phyloP scores from a whole-genome alignment of 23 tunicate species.

The Oikopleura dioica region DNA sequence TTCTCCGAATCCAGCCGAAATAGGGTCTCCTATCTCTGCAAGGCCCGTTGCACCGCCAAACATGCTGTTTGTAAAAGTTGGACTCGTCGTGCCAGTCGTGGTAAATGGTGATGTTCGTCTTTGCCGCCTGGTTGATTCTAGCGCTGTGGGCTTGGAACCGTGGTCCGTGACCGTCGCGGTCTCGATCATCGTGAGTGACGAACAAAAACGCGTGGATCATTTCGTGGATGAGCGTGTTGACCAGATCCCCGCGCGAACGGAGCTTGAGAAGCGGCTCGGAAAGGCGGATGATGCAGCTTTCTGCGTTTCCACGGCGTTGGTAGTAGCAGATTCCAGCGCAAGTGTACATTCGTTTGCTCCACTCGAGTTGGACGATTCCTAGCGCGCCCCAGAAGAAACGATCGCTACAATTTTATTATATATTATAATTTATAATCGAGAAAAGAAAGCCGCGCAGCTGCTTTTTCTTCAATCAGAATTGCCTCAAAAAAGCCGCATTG shows the following conservation, averaged over 20 bases:
- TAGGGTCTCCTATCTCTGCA: slow-evolving; percentile 46
- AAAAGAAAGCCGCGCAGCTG: too few species aligned
- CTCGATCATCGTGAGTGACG: slow-evolving; percentile 68
- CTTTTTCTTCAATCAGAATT: too few species aligned
- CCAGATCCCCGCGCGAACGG: slow-evolving; percentile 69
- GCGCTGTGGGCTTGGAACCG: slow-evolving; percentile 62
- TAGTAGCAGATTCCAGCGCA: slow-evolving; percentile 96
- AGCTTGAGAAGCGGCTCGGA: slow-evolving; percentile 59
- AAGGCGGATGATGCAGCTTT: slow-evolving; percentile 38
- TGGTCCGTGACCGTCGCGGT: slow-evolving; percentile 85
- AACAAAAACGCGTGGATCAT: slow-evolving; percentile 94
- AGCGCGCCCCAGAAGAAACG: slow-evolving; percentile 45
- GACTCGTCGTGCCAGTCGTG: slow-evolving; percentile 92
- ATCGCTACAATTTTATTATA: too few species aligned
- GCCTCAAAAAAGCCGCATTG: too few species aligned
- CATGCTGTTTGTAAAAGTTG: slow-evolving; percentile 40
- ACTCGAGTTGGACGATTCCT: slow-evolving; percentile 49
- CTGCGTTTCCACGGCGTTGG: slow-evolving; percentile 35
- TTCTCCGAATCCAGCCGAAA: slow-evolving; percentile 27
- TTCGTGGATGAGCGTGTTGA: slow-evolving; percentile 31
- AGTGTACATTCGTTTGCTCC: slow-evolving; percentile 87
- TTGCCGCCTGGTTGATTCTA: slow-evolving; percentile 40
- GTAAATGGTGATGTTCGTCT: slow-evolving; percentile 64
- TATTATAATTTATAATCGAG: too few species aligned
- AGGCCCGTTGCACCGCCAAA: slow-evolving; percentile 91